Evolutionary conservation across 1,140 invertebrate species (phyloP).

Genomic region (Drosophila malerkotliana): DNA sequence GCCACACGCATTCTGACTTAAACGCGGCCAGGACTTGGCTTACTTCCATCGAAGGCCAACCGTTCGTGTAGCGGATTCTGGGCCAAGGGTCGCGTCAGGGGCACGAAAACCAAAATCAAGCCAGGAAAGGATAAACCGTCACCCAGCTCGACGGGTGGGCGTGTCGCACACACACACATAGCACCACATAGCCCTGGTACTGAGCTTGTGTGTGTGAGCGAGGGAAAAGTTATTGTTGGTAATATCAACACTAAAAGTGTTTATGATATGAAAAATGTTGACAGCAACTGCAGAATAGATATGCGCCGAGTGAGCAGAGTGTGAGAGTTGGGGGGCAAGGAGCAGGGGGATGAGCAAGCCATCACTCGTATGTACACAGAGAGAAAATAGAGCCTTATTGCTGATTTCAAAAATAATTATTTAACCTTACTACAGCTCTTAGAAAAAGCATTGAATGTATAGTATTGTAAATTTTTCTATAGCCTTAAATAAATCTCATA

Average conservation of each 20-base stretch:
- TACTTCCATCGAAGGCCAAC: slow-evolving; percentile 25
- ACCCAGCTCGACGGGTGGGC: slow-evolving; percentile 45
- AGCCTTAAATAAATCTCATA: too few species aligned
- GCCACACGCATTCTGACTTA: slow-evolving; percentile 1
- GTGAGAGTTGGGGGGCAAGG: not conserved
- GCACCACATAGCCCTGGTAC: slow-evolving; percentile 18
- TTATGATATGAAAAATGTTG: slow-evolving; percentile 83
- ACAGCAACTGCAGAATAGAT: slow-evolving; percentile 79
- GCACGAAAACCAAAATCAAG: slow-evolving; percentile 37
- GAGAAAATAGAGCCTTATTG: not conserved
- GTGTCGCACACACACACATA: slow-evolving; percentile 29
- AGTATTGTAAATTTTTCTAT: too few species aligned
- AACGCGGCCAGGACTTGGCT: slow-evolving; percentile 6
- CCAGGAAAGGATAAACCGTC: slow-evolving; percentile 39
- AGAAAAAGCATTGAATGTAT: too few species aligned
- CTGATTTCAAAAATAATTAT: not conserved
- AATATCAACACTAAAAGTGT: slow-evolving; percentile 82
- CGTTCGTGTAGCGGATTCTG: slow-evolving; percentile 9
- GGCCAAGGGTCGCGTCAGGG: slow-evolving; percentile 35
- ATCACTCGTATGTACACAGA: slow-evolving; percentile 8
- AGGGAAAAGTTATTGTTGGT: slow-evolving; percentile 79
- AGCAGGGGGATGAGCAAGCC: slow-evolving; percentile 16
- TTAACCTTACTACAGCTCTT: too few species aligned
- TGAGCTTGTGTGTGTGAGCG: slow-evolving; percentile 21
- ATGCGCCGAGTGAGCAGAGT: slow-evolving; percentile 43